Base-by-base conservation (phyloP, 2,888 invertebrate species). In the Litoditis marina region DNA sequence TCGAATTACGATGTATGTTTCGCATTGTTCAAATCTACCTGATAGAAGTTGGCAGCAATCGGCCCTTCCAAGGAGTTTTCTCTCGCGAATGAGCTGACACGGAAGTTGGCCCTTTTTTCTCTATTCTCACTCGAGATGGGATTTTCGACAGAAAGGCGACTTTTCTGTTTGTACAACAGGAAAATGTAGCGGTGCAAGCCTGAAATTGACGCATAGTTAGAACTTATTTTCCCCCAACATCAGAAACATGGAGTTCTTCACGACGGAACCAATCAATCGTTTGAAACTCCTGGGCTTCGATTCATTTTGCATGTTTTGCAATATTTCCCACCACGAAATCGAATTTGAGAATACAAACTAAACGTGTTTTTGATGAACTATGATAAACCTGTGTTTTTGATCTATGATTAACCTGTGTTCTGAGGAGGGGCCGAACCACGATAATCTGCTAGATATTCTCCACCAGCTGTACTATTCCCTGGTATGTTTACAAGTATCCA, bases 401-500 rank as follows among this genome's bases (percentile, higher is more conserved):
- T n/a, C n/a, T n/a, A n/a, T n/a, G n/a, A n/a, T n/a, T 39, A 55
- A 66, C 66, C 66, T 44, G 66, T 63, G 39, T 54, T 63, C 52
- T 66, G 16, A 27, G 92, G 91, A 0, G 93, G 92, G 16, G 91
- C 92, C 7, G 92, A 88, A 39, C 92, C 92, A 34, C 86, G 80
- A 84, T 92, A 94, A 2, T 87, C 88, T 0, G 90, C 78, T 0
- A 92, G 85, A 0, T 87, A 87, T 57, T 91, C 90, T 2, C 93
- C 94, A 1, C 86, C 85, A 0, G 82, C 78, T 1, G 92, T 82
- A 71, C 90, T 85, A 68, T 81, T 84, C 6, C 90, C 92, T n/a
- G 89, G 90, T 74, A 94, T 90, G 83, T 93, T 92, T 19, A 88
- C 90, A 0, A 93, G 89, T 3, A 92, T 84, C 92, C 92, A 94